phyloP scores from a whole-genome alignment of 2,888 invertebrate species.

The Dorcus parallelipipedus region DNA sequence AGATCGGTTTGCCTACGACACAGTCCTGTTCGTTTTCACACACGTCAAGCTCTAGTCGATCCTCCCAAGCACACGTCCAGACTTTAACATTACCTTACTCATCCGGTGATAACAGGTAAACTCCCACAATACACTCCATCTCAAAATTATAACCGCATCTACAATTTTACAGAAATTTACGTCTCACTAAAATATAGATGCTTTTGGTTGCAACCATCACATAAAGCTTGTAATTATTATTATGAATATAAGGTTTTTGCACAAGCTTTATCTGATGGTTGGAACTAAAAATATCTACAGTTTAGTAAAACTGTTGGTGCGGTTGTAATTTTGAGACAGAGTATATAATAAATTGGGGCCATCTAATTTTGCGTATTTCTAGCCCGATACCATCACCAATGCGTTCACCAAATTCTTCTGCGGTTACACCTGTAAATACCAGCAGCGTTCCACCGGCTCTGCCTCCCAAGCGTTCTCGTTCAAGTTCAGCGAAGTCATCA shows the following conservation, averaged over 20 bases:
- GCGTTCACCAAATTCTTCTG: conserved; percentile 23
- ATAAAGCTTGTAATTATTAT: no score
- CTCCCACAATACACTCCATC: neutral
- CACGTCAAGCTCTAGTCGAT: conserved; percentile 36
- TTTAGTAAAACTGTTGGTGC: no score
- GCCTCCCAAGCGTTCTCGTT: conserved; percentile 58
- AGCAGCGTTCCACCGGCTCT: conserved; percentile 56
- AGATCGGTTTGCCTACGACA: conserved; percentile 51
- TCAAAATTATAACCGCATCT: no score
- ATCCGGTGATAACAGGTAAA: conserved; percentile 26
- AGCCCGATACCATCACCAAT: conserved; percentile 32
- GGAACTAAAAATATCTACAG: no score
- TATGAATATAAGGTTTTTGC: no score
- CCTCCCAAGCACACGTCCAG: conserved; percentile 37
- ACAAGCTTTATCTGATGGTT: no score
- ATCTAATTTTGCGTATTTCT: conserved; percentile 4
- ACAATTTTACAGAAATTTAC: no score
- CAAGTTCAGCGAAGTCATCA: conserved; percentile 52
- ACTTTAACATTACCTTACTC: conserved; percentile 29
- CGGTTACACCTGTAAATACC: conserved; percentile 20
- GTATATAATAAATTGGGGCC: neutral
- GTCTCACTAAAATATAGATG: no score
- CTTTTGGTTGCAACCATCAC: no score
- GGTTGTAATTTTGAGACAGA: no score
- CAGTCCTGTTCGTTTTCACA: conserved; percentile 58